Base-by-base conservation (phyloP, 2,888 invertebrate genomes). In the Calephelis perditalis region DNA sequence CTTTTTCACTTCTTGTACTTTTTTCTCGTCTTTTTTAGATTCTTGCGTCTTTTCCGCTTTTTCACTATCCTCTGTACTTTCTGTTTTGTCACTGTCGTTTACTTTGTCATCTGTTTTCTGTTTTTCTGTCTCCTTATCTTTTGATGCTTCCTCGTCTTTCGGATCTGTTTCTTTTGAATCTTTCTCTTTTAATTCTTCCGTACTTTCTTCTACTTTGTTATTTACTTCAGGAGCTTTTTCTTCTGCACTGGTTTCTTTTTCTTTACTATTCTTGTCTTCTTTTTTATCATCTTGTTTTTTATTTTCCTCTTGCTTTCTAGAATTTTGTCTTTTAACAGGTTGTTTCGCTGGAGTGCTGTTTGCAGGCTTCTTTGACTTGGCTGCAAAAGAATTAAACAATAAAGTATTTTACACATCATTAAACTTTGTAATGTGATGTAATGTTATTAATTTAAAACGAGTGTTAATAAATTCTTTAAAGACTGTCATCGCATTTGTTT, bases 311-410 rank as follows among this genome's bases (percentile, higher is more conserved):
- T 71, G 73, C 65, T 80, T 85, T 69, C 81, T 79, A n/a, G 81
- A 76, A 0, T 80, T 79, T 57, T 85, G 86, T 5, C 88, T 73
- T 66, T 87, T 88, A 1, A 75, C 52, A 3, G 78, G 70, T 3
- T 76, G 68, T 70, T 83, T 74, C 36, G 69, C 54, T 36, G 76
- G 74, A 0, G 78, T 77, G 63, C 55, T 79, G 65, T 75, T 76
- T 0, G 71, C 60, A 0, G 74, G 58, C 80, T 87, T 71, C 78
- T 88, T 68, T 70, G 59, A 70, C 82, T 85, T 45, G 60, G 62
- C 73, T 72, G 58, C 35, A 52, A 35, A 37, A 15, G 3, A 26
- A 26, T 26, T 26, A 26, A 26, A 26, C 26, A 26, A 26, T 3
- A 26, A 4, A 26, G 1, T 26, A 15, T 15, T 15, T 15, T 15